Base-by-base conservation (phyloP, 2,888 invertebrate species). In the Cheilosia variabilis region DNA sequence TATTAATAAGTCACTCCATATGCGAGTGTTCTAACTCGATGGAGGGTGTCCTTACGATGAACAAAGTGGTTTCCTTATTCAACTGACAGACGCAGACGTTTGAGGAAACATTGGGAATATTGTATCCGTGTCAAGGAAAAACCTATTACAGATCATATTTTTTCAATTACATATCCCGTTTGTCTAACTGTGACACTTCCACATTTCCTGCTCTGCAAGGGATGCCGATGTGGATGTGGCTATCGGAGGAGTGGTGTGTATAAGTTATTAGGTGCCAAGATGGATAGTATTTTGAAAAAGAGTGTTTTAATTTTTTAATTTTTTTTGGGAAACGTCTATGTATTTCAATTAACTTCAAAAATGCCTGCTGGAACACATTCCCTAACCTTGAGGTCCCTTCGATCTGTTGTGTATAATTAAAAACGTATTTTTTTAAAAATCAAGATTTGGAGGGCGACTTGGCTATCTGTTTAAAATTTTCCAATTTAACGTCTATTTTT, bases 91-190 rank as follows among this genome's bases (percentile, higher is more conserved):
- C 57, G 69, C 68, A 75, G 53, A 69, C 58, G 22, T 53, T 84
- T 52, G 22, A 71, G 53, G 58, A 65, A 71, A 52, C n/a, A 72
- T 52, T 50, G 22, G 58, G 47, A 31, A 53, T 60, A 41, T 52
- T 87, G 87, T 89, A 88, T 89, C 89, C 87, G 76, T 88, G 88
- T 76, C 55, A 87, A 87, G 87, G 87, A 87, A 84, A 87, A 86
- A 88, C 83, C 87, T 89, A 80, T 75, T 76, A 60, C 13, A 60
- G 65, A 62, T 81, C 81, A 77, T 81, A 81, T 81, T 86, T 86
- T 77, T 86, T 81, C 81, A 83, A 76, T 81, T 79, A 75, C 62
- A 87, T 53, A 68, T 80, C 73, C 83, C 80, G 80, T 80, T 87
- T 87, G 80, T 80, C 71, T 75, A 66, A 55, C 65, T 71, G 84